Conservation (phyloP, 2,888 invertebrate species). For the Tetragonula carbonaria region DNA sequence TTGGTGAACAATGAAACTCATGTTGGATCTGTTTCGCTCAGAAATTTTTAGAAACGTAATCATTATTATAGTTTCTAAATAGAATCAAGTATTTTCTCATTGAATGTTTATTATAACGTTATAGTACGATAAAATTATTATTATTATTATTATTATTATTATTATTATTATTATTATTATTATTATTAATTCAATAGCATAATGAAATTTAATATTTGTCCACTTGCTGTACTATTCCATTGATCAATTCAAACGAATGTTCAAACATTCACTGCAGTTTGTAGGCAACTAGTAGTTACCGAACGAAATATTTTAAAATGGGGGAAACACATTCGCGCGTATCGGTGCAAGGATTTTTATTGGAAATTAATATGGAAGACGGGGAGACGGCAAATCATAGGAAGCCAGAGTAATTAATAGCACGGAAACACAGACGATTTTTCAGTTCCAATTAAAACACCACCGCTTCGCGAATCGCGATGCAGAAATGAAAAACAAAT, state of each 20-base stretch:
- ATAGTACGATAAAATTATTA: too few species aligned
- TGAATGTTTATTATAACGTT: too few species aligned
- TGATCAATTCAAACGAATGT: too few species aligned
- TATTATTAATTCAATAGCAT: too few species aligned
- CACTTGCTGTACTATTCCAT: too few species aligned
- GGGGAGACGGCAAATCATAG: not conserved
- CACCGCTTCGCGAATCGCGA: not conserved
- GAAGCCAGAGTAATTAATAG: constrained; percentile 32
- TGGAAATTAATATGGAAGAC: constrained; percentile 29
- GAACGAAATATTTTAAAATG: not conserved
- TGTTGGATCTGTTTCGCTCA: not conserved
- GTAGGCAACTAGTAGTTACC: not conserved
- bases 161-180: too few species aligned
- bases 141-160: too few species aligned
- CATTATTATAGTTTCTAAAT: too few species aligned
- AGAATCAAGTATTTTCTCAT: too few species aligned
- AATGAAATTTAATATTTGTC: too few species aligned
- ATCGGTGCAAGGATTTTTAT: constrained; percentile 11
- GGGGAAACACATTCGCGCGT: not conserved
- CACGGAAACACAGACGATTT: constrained; percentile 9
- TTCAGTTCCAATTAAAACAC: constrained; percentile 43
- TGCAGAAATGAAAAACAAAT: constrained; percentile 21
- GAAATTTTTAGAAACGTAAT: too few species aligned
- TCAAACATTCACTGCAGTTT: too few species aligned
- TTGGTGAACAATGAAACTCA: not conserved